phyloP scores from a whole-genome alignment of 2,888 invertebrate genomes.

The Lithophane semibrunnea region DNA sequence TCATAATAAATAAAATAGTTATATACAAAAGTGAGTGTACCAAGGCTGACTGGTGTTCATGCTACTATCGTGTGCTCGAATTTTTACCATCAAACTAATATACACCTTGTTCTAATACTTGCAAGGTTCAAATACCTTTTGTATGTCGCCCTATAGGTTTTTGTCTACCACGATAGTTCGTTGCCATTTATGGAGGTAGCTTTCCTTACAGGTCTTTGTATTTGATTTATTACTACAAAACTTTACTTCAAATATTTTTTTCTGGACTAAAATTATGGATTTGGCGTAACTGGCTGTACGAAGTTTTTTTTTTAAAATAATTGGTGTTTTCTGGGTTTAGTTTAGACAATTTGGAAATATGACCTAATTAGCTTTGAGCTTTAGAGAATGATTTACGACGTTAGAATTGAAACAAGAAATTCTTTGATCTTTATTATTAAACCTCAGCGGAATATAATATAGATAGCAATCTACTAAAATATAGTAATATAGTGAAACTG shows the following conservation, averaged over 20 bases:
- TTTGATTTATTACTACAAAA: slow-evolving; percentile 73
- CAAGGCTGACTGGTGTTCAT: slow-evolving; percentile 81
- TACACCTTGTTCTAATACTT: slow-evolving; percentile 67
- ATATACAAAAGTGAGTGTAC: slow-evolving; percentile 83
- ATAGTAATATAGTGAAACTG: slow-evolving; percentile 1
- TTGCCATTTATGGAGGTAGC: slow-evolving; percentile 75
- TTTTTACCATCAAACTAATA: slow-evolving; percentile 73
- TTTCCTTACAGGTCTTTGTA: slow-evolving; percentile 76
- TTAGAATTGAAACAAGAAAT: neutral
- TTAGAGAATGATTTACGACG: slow-evolving; percentile 26
- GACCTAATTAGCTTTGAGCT: slow-evolving; percentile 24
- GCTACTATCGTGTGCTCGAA: slow-evolving; percentile 74
- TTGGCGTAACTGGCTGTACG: slow-evolving; percentile 31
- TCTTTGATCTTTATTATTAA: slow-evolving; percentile 12
- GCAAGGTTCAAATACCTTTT: slow-evolving; percentile 64
- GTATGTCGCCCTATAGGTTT: slow-evolving; percentile 55
- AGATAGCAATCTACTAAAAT: slow-evolving; percentile 1
- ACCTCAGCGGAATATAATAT: neutral
- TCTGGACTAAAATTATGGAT: slow-evolving; percentile 52
- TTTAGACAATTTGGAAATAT: slow-evolving; percentile 32
- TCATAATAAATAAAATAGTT: slow-evolving; percentile 74
- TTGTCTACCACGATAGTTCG: slow-evolving; percentile 68
- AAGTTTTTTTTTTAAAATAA: slow-evolving; percentile 38
- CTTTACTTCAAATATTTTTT: slow-evolving; percentile 51
- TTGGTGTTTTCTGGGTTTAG: slow-evolving; percentile 45